Base-by-base conservation (phyloP, 2,888 invertebrate genomes). In the Epinotia nisella region DNA sequence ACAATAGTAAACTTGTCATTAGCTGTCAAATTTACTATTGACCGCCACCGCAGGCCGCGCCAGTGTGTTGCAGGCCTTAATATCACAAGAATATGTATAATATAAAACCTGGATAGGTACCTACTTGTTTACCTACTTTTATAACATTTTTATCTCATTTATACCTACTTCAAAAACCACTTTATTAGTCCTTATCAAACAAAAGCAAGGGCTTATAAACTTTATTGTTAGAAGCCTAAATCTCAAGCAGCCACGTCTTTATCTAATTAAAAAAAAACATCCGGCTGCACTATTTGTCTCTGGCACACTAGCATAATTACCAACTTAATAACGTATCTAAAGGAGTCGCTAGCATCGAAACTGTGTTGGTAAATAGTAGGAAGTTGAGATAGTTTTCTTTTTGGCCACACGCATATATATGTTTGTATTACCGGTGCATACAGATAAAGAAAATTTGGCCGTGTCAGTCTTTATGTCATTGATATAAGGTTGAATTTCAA, bases 241-340 rank as follows among this genome's bases (percentile, higher is more conserved):
- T n/a, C 58, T 41, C n/a, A 66, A 66, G 19, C 64, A 49, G 45
- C 61, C 24, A 58, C n/a, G 19, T 39, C 55, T 56, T 66, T 66
- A 66, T 66, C 66, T 56, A 66, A 24, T 51, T 53, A 35, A 65
- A 66, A 66, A 55, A 66, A 56, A 55, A 10, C 41, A 41, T 66
- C 66, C 66, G 66, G 56, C 56, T 56, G 66, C 66, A 56, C 41
- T 66, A 66, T 66, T 66, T 56, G 66, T 56, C n/a, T 56, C n/a
- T 66, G 41, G 41, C 10, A 65, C 24, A 35, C 39, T 21, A 17
- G 19, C n/a, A 3, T 45, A 3, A 21, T 39, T 15, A 66, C 66
- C 41, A 66, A 66, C 55, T 66, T 56, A 55, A 5, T 19, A 4
- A 39, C 41, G 66, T 3, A 56, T 5, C 41, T 56, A n/a, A 10